These are phyloP conservation scores for Mamestra brassicae DNA, from an alignment of 2,888 invertebrate species.

Conservation along the genomic window DNA sequence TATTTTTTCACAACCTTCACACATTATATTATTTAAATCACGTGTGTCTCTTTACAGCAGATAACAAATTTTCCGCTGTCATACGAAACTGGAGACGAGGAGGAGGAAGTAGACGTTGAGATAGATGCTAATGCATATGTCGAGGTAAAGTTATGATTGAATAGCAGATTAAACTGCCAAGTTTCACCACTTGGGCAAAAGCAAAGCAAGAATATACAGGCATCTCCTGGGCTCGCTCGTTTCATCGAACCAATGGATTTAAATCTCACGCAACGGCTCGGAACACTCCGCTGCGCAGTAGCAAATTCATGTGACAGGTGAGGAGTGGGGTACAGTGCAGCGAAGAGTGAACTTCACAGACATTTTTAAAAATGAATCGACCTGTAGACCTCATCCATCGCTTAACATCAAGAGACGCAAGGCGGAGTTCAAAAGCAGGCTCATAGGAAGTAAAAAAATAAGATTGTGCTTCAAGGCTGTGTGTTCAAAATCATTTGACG, in stretches of 20 bases:
- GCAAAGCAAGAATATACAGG: neutral
- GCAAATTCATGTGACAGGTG: too few species aligned
- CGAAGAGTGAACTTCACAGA: too few species aligned
- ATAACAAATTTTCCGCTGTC: slow-evolving; percentile 70
- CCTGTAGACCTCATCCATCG: neutral
- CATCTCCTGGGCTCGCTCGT: neutral
- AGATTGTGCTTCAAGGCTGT: neutral
- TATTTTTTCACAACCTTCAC: neutral
- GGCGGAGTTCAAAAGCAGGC: neutral
- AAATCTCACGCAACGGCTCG: too few species aligned
- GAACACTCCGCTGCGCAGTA: too few species aligned
- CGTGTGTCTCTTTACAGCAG: slow-evolving; percentile 15
- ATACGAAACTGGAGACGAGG: slow-evolving; percentile 81
- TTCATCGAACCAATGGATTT: neutral
- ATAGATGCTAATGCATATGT: slow-evolving; percentile 68
- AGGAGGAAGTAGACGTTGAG: slow-evolving; percentile 75
- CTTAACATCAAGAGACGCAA: neutral
- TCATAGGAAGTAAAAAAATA: neutral
- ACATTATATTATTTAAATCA: neutral
- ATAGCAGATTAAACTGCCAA: neutral
- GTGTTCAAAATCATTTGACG: neutral
- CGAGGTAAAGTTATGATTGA: slow-evolving; percentile 70
- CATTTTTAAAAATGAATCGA: too few species aligned
- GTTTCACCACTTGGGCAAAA: neutral
- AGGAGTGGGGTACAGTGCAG: too few species aligned